A percentile compares a stretch with the other conserved stretches of the same genome.
phyloP scores from a whole-genome alignment of 2,888 invertebrate species.

The Digitonthophagus gazella region DNA sequence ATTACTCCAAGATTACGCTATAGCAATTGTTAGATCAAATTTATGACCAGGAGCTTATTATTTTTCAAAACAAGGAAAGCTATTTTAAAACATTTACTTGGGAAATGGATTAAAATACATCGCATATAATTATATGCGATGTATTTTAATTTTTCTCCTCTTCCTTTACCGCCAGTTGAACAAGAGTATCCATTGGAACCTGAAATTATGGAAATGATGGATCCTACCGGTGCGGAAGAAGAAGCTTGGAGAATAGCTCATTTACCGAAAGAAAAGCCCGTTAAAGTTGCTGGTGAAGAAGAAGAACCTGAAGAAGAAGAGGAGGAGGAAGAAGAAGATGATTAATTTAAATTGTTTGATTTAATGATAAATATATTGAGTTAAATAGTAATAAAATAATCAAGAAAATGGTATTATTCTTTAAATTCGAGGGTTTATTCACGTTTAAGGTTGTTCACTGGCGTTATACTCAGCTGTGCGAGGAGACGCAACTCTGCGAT shows the following conservation, averaged over 20 bases:
- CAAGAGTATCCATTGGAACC: slow-evolving; percentile 72
- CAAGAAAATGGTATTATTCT: no score
- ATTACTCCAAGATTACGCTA: slow-evolving; percentile 63
- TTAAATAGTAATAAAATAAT: no score
- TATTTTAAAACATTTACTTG: slow-evolving; percentile 47
- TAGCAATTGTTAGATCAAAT: slow-evolving; percentile 71
- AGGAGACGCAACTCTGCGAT: no score
- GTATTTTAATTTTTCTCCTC: slow-evolving; percentile 74
- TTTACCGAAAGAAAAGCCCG: slow-evolving; percentile 50
- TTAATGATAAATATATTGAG: no score
- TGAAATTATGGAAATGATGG: slow-evolving; percentile 75
- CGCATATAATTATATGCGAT: no score
- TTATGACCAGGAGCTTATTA: slow-evolving; percentile 87
- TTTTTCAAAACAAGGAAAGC: slow-evolving; percentile 56
- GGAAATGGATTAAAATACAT: slow-evolving; percentile 73
- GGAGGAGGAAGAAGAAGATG: slow-evolving; percentile 54
- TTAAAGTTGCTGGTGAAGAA: slow-evolving; percentile 42
- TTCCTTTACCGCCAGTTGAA: slow-evolving; percentile 64
- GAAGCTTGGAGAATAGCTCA: slow-evolving; percentile 71
- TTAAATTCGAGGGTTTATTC: no score
- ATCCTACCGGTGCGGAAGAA: slow-evolving; percentile 80
- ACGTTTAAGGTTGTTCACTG: no score
- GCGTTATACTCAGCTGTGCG: no score
- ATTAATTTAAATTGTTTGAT: slow-evolving; percentile 28
- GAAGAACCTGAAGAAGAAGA: slow-evolving; percentile 53